Evolutionary conservation across 1,140 invertebrate genomes (phyloP).

Genomic region (Tetragnatha versicolor): DNA sequence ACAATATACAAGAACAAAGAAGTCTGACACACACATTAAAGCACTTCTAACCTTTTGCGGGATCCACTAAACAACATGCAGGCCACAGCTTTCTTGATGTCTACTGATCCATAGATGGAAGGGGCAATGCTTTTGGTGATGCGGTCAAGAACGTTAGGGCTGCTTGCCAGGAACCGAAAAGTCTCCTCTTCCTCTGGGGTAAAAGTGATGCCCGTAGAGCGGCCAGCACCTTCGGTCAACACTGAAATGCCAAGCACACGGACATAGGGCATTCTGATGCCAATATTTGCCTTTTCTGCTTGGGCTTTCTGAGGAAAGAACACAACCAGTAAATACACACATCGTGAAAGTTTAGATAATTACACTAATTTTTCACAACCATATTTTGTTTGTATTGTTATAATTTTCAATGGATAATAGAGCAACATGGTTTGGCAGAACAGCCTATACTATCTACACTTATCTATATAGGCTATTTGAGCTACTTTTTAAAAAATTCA

Average conservation of each 20-base stretch:
- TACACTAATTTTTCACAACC: too few relatives aligned
- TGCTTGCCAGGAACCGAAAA: constrained; percentile 84
- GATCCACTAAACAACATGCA: constrained; percentile 93
- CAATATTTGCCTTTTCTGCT: constrained; percentile 87
- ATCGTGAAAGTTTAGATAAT: too few relatives aligned
- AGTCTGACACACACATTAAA: too few relatives aligned
- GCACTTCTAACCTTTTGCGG: constrained; percentile 66
- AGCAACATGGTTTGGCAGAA: too few relatives aligned
- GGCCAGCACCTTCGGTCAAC: constrained; percentile 80
- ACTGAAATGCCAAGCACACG: constrained; percentile 91
- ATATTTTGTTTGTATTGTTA: too few relatives aligned
- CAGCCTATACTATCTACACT: too few relatives aligned
- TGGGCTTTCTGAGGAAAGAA: constrained; percentile 68
- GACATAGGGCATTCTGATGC: constrained; percentile 92
- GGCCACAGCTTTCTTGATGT: constrained; percentile 98
- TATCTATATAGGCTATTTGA: too few relatives aligned
- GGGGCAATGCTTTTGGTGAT: constrained; percentile 93
- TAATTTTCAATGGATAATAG: too few relatives aligned
- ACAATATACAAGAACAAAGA: too few relatives aligned
- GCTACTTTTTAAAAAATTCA: too few relatives aligned
- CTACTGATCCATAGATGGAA: constrained; percentile 92
- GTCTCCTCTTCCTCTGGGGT: constrained; percentile 90
- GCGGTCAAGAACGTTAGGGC: constrained; percentile 87
- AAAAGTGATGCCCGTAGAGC: constrained; percentile 68
- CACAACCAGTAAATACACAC: too few relatives aligned